Conservation (phyloP, 37 sponge, comb jelly and placozoan species). For the Spongia lamella region DNA sequence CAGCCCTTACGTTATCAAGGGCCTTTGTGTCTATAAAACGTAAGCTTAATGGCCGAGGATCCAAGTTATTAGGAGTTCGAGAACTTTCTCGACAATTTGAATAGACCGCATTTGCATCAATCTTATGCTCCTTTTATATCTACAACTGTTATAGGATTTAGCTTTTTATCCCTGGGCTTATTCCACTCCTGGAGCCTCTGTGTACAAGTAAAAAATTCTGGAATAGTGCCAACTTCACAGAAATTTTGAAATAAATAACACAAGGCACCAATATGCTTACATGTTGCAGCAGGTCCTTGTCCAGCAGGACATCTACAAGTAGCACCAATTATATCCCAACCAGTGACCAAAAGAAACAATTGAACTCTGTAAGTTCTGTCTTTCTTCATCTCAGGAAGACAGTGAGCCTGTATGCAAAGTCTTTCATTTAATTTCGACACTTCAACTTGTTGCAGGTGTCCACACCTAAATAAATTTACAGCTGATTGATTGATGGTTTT, state of each 20-base stretch:
- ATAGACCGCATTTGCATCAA: neutral
- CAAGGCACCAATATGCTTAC: too few species aligned
- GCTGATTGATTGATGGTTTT: conserved; percentile 27
- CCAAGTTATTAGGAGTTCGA: conserved; percentile 6
- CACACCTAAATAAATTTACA: conserved; percentile 40
- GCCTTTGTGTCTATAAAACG: conserved; percentile 19
- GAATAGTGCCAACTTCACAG: too few species aligned
- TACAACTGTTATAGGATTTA: conserved; percentile 26
- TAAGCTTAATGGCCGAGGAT: conserved; percentile 22
- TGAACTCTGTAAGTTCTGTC: too few species aligned
- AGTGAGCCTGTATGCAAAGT: too few species aligned
- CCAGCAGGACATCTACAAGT: conserved; percentile 58
- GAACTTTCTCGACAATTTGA: neutral
- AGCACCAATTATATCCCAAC: conserved; percentile 23
- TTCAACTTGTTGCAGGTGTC: conserved; percentile 34
- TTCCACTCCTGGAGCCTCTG: conserved; percentile 57
- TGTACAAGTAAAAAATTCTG: too few species aligned
- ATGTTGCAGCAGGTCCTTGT: conserved; percentile 33
- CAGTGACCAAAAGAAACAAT: neutral
- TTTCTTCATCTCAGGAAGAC: too few species aligned
- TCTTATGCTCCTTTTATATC: neutral
- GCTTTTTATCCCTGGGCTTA: conserved; percentile 14
- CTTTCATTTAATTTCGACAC: too few species aligned
- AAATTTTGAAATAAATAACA: too few species aligned
- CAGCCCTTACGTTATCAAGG: conserved; percentile 23